A percentile compares a stretch with the other conserved stretches of the same genome.
These are phyloP conservation scores for Melanchra persicariae DNA, from an alignment of 2,888 invertebrate species.

Conservation along the genomic window DNA sequence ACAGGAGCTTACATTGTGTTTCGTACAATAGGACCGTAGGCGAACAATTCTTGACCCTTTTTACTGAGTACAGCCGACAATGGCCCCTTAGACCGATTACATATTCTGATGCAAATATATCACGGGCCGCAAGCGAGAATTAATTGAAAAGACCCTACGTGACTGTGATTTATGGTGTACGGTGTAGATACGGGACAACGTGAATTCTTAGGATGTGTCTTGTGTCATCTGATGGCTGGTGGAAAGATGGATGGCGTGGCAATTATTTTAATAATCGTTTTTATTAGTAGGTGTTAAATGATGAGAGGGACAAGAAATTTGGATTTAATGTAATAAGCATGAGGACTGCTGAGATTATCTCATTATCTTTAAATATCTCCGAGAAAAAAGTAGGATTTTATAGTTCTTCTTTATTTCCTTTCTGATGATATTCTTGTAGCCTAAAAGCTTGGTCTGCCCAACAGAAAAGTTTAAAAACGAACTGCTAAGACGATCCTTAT, in stretches of 20 bases:
- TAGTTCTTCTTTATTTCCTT: not conserved
- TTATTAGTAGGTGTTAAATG: slow-evolving; percentile 8
- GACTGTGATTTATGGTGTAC: slow-evolving; percentile 72
- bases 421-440: too few species aligned
- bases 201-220: slow-evolving; percentile 57
- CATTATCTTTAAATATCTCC: not conserved
- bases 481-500: not conserved
- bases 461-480: not conserved
- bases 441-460: too few species aligned
- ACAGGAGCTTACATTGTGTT: slow-evolving; percentile 75
- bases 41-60: slow-evolving; percentile 77
- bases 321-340: not conserved
- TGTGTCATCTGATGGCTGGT: slow-evolving; percentile 55
- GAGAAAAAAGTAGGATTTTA: not conserved
- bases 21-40: slow-evolving; percentile 78
- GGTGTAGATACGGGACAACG: slow-evolving; percentile 51
- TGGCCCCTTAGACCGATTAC: slow-evolving; percentile 70
- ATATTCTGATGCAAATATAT: slow-evolving; percentile 76
- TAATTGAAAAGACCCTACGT: slow-evolving; percentile 74
- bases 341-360: too few species aligned
- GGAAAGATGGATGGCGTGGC: slow-evolving; percentile 54
- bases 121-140: slow-evolving; percentile 69
- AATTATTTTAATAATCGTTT: slow-evolving; percentile 46
- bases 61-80: slow-evolving; percentile 72
- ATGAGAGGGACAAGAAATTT: not conserved